These are phyloP conservation scores for Aurelia aurita DNA, from an alignment of 30 jellyfish, hydroid and myxozoan genomes.

Conservation along the genomic window DNA sequence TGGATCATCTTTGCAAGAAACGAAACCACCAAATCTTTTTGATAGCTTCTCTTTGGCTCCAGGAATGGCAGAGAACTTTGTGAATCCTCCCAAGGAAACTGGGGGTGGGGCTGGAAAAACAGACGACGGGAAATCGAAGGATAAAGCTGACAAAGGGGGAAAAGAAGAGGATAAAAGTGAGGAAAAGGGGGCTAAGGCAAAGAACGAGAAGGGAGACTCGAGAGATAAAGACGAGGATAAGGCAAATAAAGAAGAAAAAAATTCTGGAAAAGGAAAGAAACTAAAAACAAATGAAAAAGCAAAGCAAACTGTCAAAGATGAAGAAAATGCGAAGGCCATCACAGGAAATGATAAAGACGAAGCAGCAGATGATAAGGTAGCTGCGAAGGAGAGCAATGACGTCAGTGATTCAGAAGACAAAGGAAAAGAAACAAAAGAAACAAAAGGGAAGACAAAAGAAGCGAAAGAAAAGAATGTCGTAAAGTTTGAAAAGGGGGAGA, in stretches of 20 bases:
- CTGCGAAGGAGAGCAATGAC: constrained; percentile 2
- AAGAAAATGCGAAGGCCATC: neutral
- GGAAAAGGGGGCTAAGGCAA: neutral
- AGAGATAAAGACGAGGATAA: constrained; percentile 3
- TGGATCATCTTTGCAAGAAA: constrained; percentile 35
- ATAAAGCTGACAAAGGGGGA: constrained; percentile 5
- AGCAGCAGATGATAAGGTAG: neutral
- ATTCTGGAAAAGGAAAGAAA: constrained; percentile 1
- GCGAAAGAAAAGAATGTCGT: constrained; percentile 28
- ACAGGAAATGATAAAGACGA: constrained; percentile 26
- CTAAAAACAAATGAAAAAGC: neutral
- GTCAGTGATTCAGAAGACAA: constrained; percentile 23
- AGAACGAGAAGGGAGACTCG: neutral
- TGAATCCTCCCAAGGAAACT: constrained; percentile 24
- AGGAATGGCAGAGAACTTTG: constrained; percentile 57
- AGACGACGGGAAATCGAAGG: neutral
- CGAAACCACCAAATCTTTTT: constrained; percentile 40
- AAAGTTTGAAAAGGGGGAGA: constrained; percentile 4
- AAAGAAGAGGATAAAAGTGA: constrained; percentile 7
- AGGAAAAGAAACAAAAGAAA: neutral
- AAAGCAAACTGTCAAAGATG: neutral
- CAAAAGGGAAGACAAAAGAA: constrained; percentile 16
- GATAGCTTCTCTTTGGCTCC: constrained; percentile 50
- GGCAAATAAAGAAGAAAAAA: neutral
- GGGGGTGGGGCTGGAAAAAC: constrained; percentile 11